These are phyloP conservation scores for Catonia carolina DNA, from an alignment of 2,888 invertebrate species.

Conservation along the genomic window DNA sequence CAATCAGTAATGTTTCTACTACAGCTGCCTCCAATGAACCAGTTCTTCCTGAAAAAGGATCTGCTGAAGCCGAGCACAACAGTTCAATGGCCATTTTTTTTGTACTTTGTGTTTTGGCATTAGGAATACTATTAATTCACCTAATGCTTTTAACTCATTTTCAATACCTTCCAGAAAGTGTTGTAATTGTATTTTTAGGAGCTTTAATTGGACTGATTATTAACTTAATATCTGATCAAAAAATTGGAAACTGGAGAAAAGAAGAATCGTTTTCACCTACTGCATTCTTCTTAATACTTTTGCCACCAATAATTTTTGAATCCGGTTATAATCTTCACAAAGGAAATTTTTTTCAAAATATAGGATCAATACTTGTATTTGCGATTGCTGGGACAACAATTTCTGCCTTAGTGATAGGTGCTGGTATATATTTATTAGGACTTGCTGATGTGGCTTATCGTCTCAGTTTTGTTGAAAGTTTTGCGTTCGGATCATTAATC, in stretches of 20 bases:
- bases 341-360: slow-evolving; percentile 90
- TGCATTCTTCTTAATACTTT: slow-evolving; percentile 90
- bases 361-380: slow-evolving; percentile 97
- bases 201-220: slow-evolving; percentile 86
- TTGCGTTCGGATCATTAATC: slow-evolving; percentile 96
- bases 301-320: slow-evolving; percentile 99
- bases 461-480: slow-evolving; percentile 91
- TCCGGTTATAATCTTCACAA: slow-evolving; percentile 98
- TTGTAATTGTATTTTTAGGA: slow-evolving; percentile 93
- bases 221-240: slow-evolving; percentile 79
- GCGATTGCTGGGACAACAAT: slow-evolving; percentile 96
- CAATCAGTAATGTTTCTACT: slow-evolving; percentile 36
- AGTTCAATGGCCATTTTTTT: slow-evolving; percentile 98
- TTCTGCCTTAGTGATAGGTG: slow-evolving; percentile 94
- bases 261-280: slow-evolving; percentile 98
- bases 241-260: slow-evolving; percentile 91
- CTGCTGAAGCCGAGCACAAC: slow-evolving; percentile 93
- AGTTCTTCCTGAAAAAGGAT: slow-evolving; percentile 78
- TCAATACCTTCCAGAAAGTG: slow-evolving; percentile 94
- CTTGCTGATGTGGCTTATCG: slow-evolving; percentile 85
- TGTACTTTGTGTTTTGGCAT: slow-evolving; percentile 87
- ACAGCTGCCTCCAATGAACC: slow-evolving; percentile 60
- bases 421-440: slow-evolving; percentile 90
- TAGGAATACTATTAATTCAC: slow-evolving; percentile 92
- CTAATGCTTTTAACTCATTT: slow-evolving; percentile 91